Percentiles rank a stretch among this genome's conserved stretches.
Conservation (phyloP, 2,797 vertebrate species). For the Numenius phaeopus region DNA sequence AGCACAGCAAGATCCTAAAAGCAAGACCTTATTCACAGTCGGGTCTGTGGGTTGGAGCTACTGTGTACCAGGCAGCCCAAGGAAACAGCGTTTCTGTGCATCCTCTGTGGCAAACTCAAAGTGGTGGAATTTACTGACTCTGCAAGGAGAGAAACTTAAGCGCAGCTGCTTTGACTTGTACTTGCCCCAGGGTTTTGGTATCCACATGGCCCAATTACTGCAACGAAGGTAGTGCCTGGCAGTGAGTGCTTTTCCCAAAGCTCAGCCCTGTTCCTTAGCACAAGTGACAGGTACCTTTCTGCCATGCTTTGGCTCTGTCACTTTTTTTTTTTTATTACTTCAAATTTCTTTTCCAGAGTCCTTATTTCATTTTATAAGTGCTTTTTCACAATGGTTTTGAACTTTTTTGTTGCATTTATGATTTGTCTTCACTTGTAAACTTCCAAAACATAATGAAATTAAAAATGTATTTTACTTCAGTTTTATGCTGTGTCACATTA, state of each 20-base stretch:
- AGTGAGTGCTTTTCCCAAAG: background rate
- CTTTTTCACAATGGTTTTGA: background rate
- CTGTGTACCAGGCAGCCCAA: background rate
- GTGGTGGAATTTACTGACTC: background rate
- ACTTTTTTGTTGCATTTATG: background rate
- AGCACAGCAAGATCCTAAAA: background rate
- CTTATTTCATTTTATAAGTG: background rate
- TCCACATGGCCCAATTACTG: background rate
- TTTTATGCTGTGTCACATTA: conserved; percentile 11
- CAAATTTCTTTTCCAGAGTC: background rate
- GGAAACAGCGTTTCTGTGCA: background rate
- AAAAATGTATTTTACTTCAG: background rate
- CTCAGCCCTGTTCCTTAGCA: background rate
- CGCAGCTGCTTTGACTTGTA: background rate
- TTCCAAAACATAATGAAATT: background rate
- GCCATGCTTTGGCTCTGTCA: background rate
- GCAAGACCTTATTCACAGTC: background rate
- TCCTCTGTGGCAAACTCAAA: background rate
- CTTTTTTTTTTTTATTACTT: background rate
- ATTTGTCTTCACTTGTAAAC: background rate
- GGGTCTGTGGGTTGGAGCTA: background rate
- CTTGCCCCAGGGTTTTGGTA: background rate
- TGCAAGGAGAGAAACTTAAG: background rate
- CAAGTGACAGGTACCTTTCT: background rate
- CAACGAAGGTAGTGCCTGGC: background rate